Percentiles rank a stretch among this genome's conserved stretches.
Evolutionary conservation across 64 coral and sea anemone species (phyloP).

Genomic region (Stichodactyla mertensii): DNA sequence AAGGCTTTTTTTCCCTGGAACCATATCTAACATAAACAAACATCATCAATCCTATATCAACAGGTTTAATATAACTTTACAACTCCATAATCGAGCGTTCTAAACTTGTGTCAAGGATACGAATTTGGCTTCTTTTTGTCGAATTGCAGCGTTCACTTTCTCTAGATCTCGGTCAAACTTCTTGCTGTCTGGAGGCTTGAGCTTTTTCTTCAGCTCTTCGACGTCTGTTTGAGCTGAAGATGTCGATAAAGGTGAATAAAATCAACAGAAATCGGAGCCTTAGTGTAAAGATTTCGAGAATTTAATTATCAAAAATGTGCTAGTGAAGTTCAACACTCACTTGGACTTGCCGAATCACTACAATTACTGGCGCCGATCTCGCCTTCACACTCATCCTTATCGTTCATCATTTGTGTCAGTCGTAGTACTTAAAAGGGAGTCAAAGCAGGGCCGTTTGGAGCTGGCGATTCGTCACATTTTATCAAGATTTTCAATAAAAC

Average conservation of each 20-base stretch:
- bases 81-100: not conserved
- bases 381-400: not conserved
- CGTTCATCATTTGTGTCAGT: not conserved
- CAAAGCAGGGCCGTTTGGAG: not conserved
- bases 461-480: slow-evolving; percentile 23
- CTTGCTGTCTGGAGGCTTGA: slow-evolving; percentile 35
- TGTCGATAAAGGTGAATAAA: not conserved
- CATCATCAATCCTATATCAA: not conserved
- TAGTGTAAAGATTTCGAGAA: not conserved
- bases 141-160: slow-evolving; percentile 22
- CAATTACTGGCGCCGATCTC: not conserved
- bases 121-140: slow-evolving; percentile 34
- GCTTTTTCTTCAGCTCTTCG: slow-evolving; percentile 25
- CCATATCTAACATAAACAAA: slow-evolving; percentile 2
- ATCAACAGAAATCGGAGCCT: not conserved
- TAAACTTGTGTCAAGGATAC: slow-evolving; percentile 23
- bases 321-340: not conserved
- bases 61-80: not conserved
- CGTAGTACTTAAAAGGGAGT: not conserved
- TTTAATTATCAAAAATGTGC: not conserved
- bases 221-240: not conserved
- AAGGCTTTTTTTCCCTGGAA: not conserved
- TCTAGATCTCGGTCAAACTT: slow-evolving; percentile 40
- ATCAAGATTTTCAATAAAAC: not conserved
- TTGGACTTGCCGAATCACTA: not conserved